A percentile compares a stretch with the other conserved stretches of the same genome.
These are phyloP conservation scores for Colostygia pectinataria DNA, from an alignment of 2,888 invertebrate genomes.

Conservation along the genomic window DNA sequence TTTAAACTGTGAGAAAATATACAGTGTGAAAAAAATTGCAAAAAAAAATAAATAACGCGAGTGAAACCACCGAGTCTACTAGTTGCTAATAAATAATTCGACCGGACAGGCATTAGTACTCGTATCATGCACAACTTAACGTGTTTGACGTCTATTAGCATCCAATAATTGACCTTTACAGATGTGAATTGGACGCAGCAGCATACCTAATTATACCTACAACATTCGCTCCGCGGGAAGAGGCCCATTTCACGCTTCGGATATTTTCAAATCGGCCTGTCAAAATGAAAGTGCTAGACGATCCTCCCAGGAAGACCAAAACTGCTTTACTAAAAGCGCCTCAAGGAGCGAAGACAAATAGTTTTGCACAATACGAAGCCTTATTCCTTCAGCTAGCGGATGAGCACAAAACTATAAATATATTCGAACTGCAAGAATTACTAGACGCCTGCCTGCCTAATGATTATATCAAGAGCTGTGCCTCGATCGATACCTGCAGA, in stretches of 20 bases:
- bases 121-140: too few relatives aligned
- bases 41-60: too few relatives aligned
- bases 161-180: too few relatives aligned
- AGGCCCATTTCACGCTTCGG: slow-evolving; percentile 93
- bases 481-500: slow-evolving; percentile 94
- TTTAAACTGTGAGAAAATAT: too few relatives aligned
- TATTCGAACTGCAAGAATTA: slow-evolving; percentile 95
- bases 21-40: too few relatives aligned
- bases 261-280: slow-evolving; percentile 90
- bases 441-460: slow-evolving; percentile 95
- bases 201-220: slow-evolving; percentile 94
- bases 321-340: slow-evolving; percentile 90
- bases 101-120: too few relatives aligned
- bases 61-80: too few relatives aligned
- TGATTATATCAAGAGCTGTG: slow-evolving; percentile 97
- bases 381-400: slow-evolving; percentile 95
- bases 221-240: slow-evolving; percentile 95
- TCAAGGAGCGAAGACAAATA: slow-evolving; percentile 86
- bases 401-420: slow-evolving; percentile 94
- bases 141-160: too few relatives aligned
- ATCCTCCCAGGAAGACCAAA: slow-evolving; percentile 86
- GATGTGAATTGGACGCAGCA: slow-evolving; percentile 91
- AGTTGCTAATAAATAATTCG: too few relatives aligned
- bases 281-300: slow-evolving; percentile 88
- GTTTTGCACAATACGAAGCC: slow-evolving; percentile 93